A percentile compares a stretch with the other conserved stretches of the same genome.
phyloP scores from a whole-genome alignment of 2,797 vertebrate genomes.

The Simalia tracyae region DNA sequence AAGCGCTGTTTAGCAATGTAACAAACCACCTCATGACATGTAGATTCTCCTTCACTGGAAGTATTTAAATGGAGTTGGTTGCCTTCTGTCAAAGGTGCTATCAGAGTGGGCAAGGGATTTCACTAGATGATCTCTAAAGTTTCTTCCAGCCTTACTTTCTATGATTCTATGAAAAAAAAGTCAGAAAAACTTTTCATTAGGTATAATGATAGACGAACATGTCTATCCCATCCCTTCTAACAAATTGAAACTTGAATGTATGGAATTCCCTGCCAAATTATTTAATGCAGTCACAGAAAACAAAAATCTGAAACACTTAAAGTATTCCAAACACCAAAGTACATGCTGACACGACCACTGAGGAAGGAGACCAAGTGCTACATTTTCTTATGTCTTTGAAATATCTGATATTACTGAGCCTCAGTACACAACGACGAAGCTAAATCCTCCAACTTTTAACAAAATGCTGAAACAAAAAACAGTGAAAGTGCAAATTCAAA shows the following conservation, averaged over 20 bases:
- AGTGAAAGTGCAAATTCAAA: constrained; percentile 23
- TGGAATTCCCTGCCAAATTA: background rate
- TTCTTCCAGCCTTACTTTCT: background rate
- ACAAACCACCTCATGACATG: background rate
- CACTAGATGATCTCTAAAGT: background rate
- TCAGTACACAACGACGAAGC: constrained; percentile 12
- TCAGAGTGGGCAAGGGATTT: background rate
- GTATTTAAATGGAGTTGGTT: background rate
- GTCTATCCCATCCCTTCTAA: background rate
- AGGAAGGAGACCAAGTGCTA: constrained; percentile 21
- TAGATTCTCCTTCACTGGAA: background rate
- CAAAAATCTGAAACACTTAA: background rate
- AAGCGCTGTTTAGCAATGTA: background rate
- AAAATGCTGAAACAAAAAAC: constrained; percentile 34
- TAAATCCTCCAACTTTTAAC: constrained; percentile 27
- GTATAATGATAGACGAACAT: background rate
- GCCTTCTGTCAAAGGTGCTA: background rate
- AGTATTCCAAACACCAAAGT: constrained; percentile 11
- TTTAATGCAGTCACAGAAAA: background rate
- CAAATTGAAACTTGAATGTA: background rate
- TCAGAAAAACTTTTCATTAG: background rate
- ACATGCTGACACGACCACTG: background rate
- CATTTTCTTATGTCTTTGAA: constrained; percentile 14
- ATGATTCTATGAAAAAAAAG: background rate
- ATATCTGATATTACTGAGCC: constrained; percentile 15